Percentiles rank a stretch among this genome's conserved stretches.
These are phyloP conservation scores for Conus betulinus DNA, from an alignment of 1,140 invertebrate species.

Conservation along the genomic window DNA sequence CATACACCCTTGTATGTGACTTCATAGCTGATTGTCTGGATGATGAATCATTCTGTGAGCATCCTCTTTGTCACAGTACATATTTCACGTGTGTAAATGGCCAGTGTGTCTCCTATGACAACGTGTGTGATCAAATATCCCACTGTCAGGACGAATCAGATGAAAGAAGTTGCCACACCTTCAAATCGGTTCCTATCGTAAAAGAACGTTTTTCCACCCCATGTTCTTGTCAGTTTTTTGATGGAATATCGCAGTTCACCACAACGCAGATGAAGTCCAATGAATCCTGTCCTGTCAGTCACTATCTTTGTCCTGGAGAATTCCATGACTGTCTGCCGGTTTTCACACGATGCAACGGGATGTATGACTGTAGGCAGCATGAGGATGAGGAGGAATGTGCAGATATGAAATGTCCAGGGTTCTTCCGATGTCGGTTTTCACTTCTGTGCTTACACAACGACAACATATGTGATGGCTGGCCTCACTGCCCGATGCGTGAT, in stretches of 20 bases:
- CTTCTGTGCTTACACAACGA: constrained; percentile 27
- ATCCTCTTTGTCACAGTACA: not conserved
- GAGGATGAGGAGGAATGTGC: constrained; percentile 32
- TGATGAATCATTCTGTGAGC: not conserved
- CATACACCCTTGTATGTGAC: not conserved
- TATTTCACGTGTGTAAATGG: not conserved
- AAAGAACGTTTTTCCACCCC: not conserved
- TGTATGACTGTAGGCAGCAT: constrained; percentile 23
- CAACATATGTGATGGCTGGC: constrained; percentile 26
- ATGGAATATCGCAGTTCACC: not conserved
- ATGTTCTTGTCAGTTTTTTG: not conserved
- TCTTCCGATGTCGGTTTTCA: constrained; percentile 20
- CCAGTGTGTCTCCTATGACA: not conserved
- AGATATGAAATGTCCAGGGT: not conserved
- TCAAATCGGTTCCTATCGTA: not conserved
- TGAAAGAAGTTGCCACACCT: not conserved
- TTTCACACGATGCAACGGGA: constrained; percentile 36
- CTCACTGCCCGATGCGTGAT: constrained; percentile 31
- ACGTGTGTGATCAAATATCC: not conserved
- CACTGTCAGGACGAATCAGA: not conserved
- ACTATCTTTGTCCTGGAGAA: constrained; percentile 4
- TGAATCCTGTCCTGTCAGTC: not conserved
- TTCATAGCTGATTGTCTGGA: not conserved
- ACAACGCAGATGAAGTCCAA: not conserved
- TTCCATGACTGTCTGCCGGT: constrained; percentile 19